phyloP scores from a whole-genome alignment of 2,888 invertebrate genomes.

The Platycheirus rosarum region DNA sequence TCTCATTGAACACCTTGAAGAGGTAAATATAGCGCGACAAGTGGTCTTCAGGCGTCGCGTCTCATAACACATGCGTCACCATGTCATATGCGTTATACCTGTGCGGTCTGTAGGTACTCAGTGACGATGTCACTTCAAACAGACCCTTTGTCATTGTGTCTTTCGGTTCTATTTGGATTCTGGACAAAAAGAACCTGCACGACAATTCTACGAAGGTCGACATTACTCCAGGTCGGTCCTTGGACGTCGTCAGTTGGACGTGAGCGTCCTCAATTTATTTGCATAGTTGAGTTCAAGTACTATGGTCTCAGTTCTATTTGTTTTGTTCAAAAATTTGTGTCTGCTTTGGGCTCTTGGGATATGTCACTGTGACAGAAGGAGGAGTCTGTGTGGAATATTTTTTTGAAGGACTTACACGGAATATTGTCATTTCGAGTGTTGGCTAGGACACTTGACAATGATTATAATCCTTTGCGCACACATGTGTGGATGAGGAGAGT shows the following conservation, averaged over 20 bases:
- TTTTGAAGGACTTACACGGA: conserved; percentile 68
- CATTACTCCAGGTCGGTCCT: neutral
- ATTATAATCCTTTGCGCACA: conserved; percentile 68
- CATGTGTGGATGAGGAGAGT: conserved; percentile 27
- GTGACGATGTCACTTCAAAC: conserved; percentile 69
- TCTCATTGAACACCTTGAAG: conserved; percentile 55
- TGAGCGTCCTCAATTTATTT: conserved; percentile 58
- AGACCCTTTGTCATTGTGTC: conserved; percentile 57
- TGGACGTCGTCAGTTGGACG: neutral
- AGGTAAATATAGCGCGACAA: conserved; percentile 72
- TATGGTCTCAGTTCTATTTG: conserved; percentile 33
- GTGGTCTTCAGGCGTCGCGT: conserved; percentile 52
- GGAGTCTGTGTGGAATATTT: conserved; percentile 3
- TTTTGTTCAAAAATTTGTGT: conserved; percentile 17
- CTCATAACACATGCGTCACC: conserved; percentile 39
- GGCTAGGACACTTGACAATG: conserved; percentile 58
- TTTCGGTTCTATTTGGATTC: conserved; percentile 13
- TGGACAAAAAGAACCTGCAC: conserved; percentile 54
- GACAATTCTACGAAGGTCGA: conserved; percentile 63
- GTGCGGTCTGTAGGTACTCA: conserved; percentile 68
- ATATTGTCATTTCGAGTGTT: conserved; percentile 71
- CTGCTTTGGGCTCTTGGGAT: conserved; percentile 22
- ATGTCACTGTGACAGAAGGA: conserved; percentile 55
- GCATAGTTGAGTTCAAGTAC: conserved; percentile 67
- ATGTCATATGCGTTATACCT: conserved; percentile 46